A percentile compares a stretch with the other conserved stretches of the same genome.
These are phyloP conservation scores for Melanocharis versteri DNA, from an alignment of 2,113 vertebrate species.

Conservation along the genomic window DNA sequence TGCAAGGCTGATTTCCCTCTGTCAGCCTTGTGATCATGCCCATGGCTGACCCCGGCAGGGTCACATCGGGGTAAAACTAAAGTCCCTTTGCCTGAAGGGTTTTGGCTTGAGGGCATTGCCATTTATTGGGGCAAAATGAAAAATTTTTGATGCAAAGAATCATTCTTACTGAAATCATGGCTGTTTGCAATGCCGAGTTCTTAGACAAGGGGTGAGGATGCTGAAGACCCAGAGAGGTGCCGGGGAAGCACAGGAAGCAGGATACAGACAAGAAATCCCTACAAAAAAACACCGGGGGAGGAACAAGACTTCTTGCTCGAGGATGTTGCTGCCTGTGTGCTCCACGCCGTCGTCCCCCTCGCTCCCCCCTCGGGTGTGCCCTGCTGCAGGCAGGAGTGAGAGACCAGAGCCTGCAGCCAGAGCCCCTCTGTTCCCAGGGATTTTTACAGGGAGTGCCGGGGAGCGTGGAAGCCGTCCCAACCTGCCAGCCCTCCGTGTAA, in stretches of 20 bases:
- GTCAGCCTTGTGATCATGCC: not conserved
- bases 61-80: not conserved
- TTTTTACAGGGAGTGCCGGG: not conserved
- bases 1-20: not conserved
- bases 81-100: not conserved
- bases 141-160: not conserved
- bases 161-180: not conserved
- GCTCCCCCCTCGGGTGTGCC: not conserved
- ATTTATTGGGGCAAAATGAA: not conserved
- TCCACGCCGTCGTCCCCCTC: not conserved
- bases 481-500: not conserved
- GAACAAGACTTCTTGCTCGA: not conserved
- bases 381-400: not conserved
- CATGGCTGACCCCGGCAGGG: not conserved
- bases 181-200: not conserved
- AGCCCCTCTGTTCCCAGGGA: not conserved
- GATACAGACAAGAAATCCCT: not conserved
- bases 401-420: not conserved
- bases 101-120: not conserved
- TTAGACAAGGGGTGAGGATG: not conserved
- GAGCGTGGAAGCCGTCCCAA: not conserved
- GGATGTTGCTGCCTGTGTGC: not conserved
- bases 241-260: not conserved
- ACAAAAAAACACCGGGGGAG: rapidly evolving
- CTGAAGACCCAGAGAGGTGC: not conserved